Evolutionary conservation across 2,888 invertebrate genomes (phyloP), one percentile per base, ranked within the genome.

Genomic region (Apoda limacodes): DNA sequence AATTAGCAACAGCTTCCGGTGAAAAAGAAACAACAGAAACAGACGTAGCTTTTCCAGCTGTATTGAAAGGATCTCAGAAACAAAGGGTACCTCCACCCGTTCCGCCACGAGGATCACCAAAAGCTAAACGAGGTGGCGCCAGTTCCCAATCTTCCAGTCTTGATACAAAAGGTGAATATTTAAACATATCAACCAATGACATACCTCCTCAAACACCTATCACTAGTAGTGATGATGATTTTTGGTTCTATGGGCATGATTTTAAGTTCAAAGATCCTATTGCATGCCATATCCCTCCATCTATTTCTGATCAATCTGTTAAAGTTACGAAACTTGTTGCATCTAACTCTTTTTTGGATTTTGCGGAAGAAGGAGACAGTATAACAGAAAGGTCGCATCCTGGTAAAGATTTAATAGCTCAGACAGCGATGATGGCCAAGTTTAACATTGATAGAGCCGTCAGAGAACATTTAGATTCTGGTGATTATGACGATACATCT

Each of bases 61-160:
- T 91, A 28, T 76, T 90, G 55, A 90, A 89, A 68, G 88, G 89
- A 52, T 83, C 85, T 22, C 82, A 83, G 46, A 90, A 90, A 68
- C 84, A 88, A 49, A 89, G 90, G 67, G 87, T 93, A 22, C 93
- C 93, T 22, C 94, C 94, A 31, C 94, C 94, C 12, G 93, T 94
- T 29, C 93, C 93, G 31, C 93, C 93, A 3, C 82, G 93, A 51
- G 92, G 92, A 34, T 89, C 90, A 13, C 90, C 89, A 23, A 88
- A 88, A 63, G 69, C 81, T 35, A 85, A 85, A 65, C 74, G 84
- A 20, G 82, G 82, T 22, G 78, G 75, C 26, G 76, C 67, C 34
- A 51, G 60, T 38, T 69, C 76, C 5, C 74, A 69, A 46, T 50
- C 70, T 7, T 69, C 72, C 32, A 61, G 62, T 48, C 45, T 72